phyloP scores from a whole-genome alignment of 1,140 invertebrate genomes.

The Latrodectus geometricus region DNA sequence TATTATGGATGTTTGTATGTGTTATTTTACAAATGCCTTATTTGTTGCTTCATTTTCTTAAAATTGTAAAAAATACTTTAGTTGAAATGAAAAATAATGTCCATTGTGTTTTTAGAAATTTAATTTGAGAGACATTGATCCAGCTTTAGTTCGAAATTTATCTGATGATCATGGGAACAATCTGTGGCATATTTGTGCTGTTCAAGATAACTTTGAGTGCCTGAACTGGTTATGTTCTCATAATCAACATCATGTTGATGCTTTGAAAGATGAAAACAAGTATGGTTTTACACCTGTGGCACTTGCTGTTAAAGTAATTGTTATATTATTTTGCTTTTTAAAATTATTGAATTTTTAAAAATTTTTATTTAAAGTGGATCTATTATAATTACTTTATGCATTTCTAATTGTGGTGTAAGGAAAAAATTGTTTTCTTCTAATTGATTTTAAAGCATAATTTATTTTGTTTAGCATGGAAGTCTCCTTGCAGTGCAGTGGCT shows the following conservation, averaged over 20 bases:
- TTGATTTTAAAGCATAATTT: not conserved
- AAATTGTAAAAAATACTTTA: too few species aligned
- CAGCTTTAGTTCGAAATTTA: constrained; percentile 69
- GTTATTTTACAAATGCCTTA: not conserved
- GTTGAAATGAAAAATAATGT: too few species aligned
- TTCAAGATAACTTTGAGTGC: constrained; percentile 67
- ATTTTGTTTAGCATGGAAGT: constrained; percentile 66
- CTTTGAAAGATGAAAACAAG: constrained; percentile 69
- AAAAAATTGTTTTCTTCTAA: not conserved
- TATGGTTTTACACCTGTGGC: constrained; percentile 68
- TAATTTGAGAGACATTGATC: constrained; percentile 68
- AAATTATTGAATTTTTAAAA: not conserved
- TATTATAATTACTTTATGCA: not conserved
- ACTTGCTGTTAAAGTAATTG: constrained; percentile 68
- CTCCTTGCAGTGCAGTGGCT: constrained; percentile 69
- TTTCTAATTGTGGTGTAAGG: not conserved
- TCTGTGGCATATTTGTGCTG: constrained; percentile 69
- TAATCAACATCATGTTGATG: constrained; percentile 65
- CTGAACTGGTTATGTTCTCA: constrained; percentile 68
- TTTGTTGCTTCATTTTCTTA: not conserved
- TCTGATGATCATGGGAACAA: constrained; percentile 70
- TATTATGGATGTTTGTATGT: not conserved
- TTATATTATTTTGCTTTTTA: not conserved
- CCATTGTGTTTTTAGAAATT: constrained; percentile 65
- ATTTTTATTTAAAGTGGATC: not conserved